Base-by-base conservation (phyloP, 2,888 invertebrate genomes). In the Charanyca ferruginea region DNA sequence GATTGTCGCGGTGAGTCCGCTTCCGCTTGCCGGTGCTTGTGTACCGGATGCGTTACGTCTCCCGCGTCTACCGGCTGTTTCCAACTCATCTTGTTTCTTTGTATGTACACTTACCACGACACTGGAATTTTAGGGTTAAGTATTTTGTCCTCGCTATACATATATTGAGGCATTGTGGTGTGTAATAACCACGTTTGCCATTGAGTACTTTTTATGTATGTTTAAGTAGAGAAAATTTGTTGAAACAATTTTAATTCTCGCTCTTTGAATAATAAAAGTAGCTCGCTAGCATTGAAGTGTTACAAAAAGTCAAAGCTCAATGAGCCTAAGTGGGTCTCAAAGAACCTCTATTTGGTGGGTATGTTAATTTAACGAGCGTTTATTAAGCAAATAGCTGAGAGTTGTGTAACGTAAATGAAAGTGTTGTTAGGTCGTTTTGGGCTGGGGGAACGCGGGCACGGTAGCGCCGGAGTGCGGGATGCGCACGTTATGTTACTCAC, bases 1-100 rank as follows among this genome's bases (percentile, higher is more conserved):
- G 87, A 87, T 89, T 87, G 87, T 88, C 86, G 86, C 86, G 85
- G 89, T 85, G 85, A 84, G 83, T 83, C 73, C 81, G 83, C 85
- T 88, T 91, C 91, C 89, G 90, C 74, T 82, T 77, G 73, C 80
- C 85, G 86, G 86, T 85, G 84, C 88, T 90, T 87, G 81, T 85
- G 85, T 77, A 66, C 90, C 91, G 92, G 91, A 92, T 89, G 87
- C 85, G 85, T 83, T 82, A 84, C 83, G 83, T 83, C 85, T 86
- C 83, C 74, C 82, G 84, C 85, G 81, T 85, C 85, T 83, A 83
- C 81, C 82, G 83, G 77, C 80, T 85, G 80, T 83, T 87, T 83
- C 78, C 83, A 85, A 85, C 85, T 87, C 87, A 89, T 87, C 87
- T 89, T 84, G 82, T 82, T 86, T 86, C 86, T 89, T 89, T 86